Evolutionary conservation across 2,888 invertebrate genomes (phyloP).

Genomic region (Acanthosepion pharaonis): DNA sequence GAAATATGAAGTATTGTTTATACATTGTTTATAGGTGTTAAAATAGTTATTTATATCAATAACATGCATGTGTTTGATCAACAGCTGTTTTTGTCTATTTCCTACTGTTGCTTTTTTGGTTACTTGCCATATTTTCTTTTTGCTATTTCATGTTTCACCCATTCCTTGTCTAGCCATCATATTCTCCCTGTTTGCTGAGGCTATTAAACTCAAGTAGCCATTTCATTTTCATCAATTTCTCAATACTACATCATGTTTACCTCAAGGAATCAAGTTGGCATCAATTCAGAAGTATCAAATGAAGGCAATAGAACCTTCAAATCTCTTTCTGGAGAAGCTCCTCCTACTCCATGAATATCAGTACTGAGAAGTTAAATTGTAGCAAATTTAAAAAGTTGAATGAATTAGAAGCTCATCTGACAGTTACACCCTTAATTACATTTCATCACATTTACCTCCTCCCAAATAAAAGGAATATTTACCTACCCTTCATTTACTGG

Average conservation of each 20-base stretch:
- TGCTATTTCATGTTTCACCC: background rate
- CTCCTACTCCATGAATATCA: background rate
- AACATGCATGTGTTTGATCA: background rate
- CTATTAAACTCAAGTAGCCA: slow-evolving; percentile 4
- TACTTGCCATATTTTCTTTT: background rate
- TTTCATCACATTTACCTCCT: no score
- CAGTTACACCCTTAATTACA: no score
- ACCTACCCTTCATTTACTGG: no score
- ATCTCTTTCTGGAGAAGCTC: background rate
- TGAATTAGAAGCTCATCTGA: background rate
- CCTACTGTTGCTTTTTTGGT: background rate
- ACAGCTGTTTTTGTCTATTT: background rate
- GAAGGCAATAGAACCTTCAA: background rate
- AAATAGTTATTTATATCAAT: background rate
- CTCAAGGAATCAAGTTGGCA: background rate
- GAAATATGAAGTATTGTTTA: background rate
- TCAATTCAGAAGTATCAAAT: background rate
- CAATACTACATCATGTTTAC: background rate
- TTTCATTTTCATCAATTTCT: background rate
- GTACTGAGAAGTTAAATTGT: background rate
- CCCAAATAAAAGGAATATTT: no score
- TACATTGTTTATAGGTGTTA: background rate
- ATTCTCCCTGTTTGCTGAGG: background rate
- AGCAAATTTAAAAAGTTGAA: background rate
- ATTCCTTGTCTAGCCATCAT: background rate